These are phyloP conservation scores for Pogonognathellus flavescens DNA, from an alignment of 1,140 invertebrate species.

Conservation along the genomic window DNA sequence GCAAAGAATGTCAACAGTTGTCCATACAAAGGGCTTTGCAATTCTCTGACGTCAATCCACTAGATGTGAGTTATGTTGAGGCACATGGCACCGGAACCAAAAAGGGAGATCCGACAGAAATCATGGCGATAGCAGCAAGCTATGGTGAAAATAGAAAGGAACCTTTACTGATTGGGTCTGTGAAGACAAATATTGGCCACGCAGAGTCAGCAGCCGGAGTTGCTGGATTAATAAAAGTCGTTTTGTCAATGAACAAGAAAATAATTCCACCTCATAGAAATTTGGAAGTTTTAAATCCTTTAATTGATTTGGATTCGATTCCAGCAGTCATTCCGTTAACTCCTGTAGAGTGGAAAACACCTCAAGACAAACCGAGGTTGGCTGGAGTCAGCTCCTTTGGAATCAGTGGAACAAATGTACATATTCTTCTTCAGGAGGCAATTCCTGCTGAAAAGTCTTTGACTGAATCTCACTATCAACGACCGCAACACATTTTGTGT, in stretches of 20 bases:
- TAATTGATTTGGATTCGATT: slow-evolving; percentile 50
- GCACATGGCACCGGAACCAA: slow-evolving; percentile 77
- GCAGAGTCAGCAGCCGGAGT: slow-evolving; percentile 72
- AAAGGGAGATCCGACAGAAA: slow-evolving; percentile 64
- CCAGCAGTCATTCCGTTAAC: slow-evolving; percentile 50
- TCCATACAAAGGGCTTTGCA: slow-evolving; percentile 73
- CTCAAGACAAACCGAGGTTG: background rate
- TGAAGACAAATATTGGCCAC: slow-evolving; percentile 77
- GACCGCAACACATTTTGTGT: slow-evolving; percentile 6
- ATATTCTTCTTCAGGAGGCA: slow-evolving; percentile 55
- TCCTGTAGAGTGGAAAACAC: slow-evolving; percentile 1
- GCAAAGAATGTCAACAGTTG: slow-evolving; percentile 69
- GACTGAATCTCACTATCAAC: background rate
- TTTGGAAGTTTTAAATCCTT: slow-evolving; percentile 37
- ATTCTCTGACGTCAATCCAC: slow-evolving; percentile 72
- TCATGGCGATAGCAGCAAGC: slow-evolving; percentile 72
- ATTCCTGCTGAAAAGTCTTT: background rate
- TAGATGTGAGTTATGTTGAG: slow-evolving; percentile 73
- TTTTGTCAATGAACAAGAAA: slow-evolving; percentile 26
- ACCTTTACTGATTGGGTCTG: slow-evolving; percentile 73
- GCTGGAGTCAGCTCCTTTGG: slow-evolving; percentile 61
- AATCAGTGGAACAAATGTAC: slow-evolving; percentile 58
- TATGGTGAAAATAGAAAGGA: slow-evolving; percentile 70
- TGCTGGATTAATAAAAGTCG: slow-evolving; percentile 49
- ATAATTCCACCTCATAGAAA: slow-evolving; percentile 41